Evolutionary conservation across 30 jellyfish, hydroid and myxozoan genomes (phyloP).

Genomic region (Morbakka virulenta): DNA sequence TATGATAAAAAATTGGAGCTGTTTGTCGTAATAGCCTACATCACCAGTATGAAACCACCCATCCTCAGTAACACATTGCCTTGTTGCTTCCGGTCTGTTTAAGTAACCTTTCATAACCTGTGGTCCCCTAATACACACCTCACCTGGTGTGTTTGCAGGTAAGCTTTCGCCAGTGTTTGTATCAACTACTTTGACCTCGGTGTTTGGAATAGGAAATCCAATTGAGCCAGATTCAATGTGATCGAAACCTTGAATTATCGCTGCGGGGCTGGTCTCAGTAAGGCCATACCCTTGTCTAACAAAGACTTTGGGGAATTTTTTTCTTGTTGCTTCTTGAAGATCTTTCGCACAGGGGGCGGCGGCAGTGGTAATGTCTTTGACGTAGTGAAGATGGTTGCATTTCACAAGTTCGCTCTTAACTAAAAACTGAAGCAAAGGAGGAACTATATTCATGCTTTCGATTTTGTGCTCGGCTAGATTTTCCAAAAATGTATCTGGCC

Average conservation of each 20-base stretch:
- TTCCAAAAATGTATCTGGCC: conserved; percentile 63
- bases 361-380: conserved; percentile 49
- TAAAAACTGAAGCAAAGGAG: conserved; percentile 83
- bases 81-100: conserved; percentile 66
- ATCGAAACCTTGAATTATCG: conserved; percentile 39
- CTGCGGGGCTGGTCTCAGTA: conserved; percentile 75
- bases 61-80: conserved; percentile 55
- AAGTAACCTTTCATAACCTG: conserved; percentile 90
- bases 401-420: conserved; percentile 61
- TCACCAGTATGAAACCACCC: conserved; percentile 96
- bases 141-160: conserved; percentile 73
- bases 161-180: conserved; percentile 43
- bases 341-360: conserved; percentile 92
- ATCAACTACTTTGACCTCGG: conserved; percentile 71
- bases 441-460: conserved; percentile 61
- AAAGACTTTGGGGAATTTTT: neutral
- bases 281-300: conserved; percentile 61
- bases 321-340: conserved; percentile 23
- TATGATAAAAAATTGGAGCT: conserved; percentile 47
- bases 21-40: conserved; percentile 81
- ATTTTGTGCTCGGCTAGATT: conserved; percentile 55
- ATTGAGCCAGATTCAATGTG: conserved; percentile 49
- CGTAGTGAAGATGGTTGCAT: conserved; percentile 59
- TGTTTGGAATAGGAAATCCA: conserved; percentile 61
- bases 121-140: conserved; percentile 81